Evolutionary conservation across 2,797 vertebrate species (phyloP), one percentile per base, ranked within the genome.

Genomic region (Tachyglossus aculeatus): DNA sequence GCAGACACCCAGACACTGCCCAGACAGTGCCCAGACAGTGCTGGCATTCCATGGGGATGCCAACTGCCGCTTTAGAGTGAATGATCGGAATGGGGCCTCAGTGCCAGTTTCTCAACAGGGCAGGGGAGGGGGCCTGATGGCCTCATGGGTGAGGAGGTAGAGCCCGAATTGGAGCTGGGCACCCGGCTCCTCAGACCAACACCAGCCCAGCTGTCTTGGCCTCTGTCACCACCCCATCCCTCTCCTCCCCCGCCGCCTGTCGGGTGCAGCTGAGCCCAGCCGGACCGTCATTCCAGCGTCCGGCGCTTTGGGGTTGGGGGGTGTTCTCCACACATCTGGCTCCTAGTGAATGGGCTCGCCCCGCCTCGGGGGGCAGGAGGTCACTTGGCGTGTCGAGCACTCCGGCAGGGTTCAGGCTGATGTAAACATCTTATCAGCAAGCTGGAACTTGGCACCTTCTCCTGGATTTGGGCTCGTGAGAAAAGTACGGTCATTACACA

Each of bases 381-480:
- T 90, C 62, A 80, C 74, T 83, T 70, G 36, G 90, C 59, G 69
- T 48, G 84, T 85, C 86, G 87, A 55, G 56, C 27, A 41, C 78
- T 77, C 82, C 67, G 60, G 83, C 34, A 55, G 82, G 73, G 78
- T 84, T 89, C 74, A 75, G 77, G 88, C 87, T 83, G 89, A 92
- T 89, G 83, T 83, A 90, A 91, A 90, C 86, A 87, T 90, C 91
- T 91, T 91, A 93, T 92, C 90, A 1, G 77, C 77, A 77, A 77
- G 85, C 72, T 74, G 15, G 77, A 89, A 90, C 88, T 90, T 91
- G 91, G 91, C 91, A 78, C 37, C 44, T 1, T 11, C 51, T 82
- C 77, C 14, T 11, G 1, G 78, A 79, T 63, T 61, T 8, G 2
- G 44, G 84, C 86, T 92, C 88, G 89, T 68, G 59, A 53, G 83